Conservation (phyloP, 2,113 vertebrate species). For the Bos javanicus region DNA sequence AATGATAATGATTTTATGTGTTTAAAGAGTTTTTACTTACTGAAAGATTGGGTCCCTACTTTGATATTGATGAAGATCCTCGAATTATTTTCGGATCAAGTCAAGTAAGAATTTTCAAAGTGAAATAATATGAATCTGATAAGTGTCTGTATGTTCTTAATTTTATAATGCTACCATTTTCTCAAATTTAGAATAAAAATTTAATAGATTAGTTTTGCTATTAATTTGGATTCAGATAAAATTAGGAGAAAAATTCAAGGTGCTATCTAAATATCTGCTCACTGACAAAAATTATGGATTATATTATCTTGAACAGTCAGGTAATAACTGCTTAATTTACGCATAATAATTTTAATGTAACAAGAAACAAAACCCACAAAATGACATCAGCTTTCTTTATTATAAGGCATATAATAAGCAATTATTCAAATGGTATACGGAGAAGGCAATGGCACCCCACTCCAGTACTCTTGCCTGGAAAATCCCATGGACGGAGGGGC, state of each 20-base stretch:
- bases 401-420: neutral
- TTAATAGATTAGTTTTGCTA: neutral
- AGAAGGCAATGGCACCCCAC: too few species aligned
- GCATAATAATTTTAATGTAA: neutral
- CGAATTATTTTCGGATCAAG: neutral
- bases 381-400: neutral
- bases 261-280: neutral
- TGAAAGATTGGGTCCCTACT: neutral
- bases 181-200: neutral
- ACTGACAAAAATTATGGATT: neutral
- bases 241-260: neutral
- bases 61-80: neutral
- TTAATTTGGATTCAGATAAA: neutral
- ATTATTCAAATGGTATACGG: neutral
- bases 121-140: neutral
- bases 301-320: neutral
- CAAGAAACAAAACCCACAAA: neutral
- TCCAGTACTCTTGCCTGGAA: too few species aligned
- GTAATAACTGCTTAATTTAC: too few species aligned
- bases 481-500: too few species aligned
- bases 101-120: neutral
- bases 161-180: neutral
- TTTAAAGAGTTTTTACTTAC: neutral
- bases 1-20: neutral
- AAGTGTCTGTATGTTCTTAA: neutral